Evolutionary conservation across 2,888 invertebrate genomes (phyloP).

Genomic region (Eudemis profundana): DNA sequence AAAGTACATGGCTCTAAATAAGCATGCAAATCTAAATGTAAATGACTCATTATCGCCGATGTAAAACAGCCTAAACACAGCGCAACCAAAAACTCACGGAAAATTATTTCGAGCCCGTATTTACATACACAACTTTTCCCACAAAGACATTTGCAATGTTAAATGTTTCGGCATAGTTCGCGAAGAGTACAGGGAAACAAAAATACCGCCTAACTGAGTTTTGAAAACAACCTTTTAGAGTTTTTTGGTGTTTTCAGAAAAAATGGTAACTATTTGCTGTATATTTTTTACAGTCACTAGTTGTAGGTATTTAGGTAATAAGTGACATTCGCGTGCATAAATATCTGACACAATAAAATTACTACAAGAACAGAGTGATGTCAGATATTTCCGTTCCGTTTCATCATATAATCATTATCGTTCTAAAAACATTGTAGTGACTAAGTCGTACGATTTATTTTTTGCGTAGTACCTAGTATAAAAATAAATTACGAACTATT

Average conservation of each 20-base stretch:
- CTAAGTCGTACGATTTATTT: too few species aligned
- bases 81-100: neutral
- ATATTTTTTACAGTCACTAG: neutral
- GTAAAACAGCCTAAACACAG: slow-evolving; percentile 13
- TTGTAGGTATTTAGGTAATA: too few species aligned
- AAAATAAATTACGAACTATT: too few species aligned
- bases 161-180: slow-evolving; percentile 28
- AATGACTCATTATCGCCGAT: neutral
- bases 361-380: too few species aligned
- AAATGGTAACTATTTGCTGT: neutral
- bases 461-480: too few species aligned
- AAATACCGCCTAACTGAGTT: slow-evolving; percentile 9
- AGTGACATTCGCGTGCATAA: too few species aligned
- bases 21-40: neutral
- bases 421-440: too few species aligned
- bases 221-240: slow-evolving; percentile 12
- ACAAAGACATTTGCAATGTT: slow-evolving; percentile 15
- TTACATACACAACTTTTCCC: slow-evolving; percentile 24
- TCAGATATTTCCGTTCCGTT: too few species aligned
- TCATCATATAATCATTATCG: too few species aligned
- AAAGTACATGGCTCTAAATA: too few species aligned
- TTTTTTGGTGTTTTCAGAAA: neutral
- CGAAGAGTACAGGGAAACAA: neutral
- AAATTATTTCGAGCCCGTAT: slow-evolving; percentile 32
- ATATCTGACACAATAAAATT: too few species aligned